Evolutionary conservation across 2,888 invertebrate species (phyloP).

Genomic region (Tetheella fluctuosa): DNA sequence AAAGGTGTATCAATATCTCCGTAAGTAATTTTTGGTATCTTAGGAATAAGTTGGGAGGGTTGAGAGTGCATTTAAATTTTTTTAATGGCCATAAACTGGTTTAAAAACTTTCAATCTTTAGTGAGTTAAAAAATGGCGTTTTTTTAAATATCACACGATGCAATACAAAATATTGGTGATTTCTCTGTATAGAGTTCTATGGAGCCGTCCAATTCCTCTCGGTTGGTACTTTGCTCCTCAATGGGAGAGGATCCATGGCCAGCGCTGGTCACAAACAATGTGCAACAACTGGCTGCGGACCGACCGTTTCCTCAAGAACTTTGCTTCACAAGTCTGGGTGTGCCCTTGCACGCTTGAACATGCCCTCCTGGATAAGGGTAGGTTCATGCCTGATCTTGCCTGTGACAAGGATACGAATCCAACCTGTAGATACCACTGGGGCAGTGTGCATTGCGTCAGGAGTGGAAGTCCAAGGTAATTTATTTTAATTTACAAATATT

Average conservation of each 20-base stretch:
- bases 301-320: conserved; percentile 92
- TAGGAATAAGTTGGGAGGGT: too few relatives aligned
- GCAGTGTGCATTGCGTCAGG: conserved; percentile 96
- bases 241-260: conserved; percentile 92
- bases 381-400: conserved; percentile 94
- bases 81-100: too few relatives aligned
- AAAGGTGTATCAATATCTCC: conserved; percentile 87
- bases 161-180: neutral
- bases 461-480: conserved; percentile 94
- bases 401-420: conserved; percentile 97
- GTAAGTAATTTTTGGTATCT: conserved; percentile 80
- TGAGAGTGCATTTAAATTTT: too few relatives aligned
- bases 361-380: conserved; percentile 95
- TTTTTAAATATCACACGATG: neutral
- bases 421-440: conserved; percentile 93
- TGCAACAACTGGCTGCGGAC: conserved; percentile 96
- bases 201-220: conserved; percentile 96
- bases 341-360: conserved; percentile 97
- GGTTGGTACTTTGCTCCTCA: conserved; percentile 96
- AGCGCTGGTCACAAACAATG: conserved; percentile 91
- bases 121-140: neutral
- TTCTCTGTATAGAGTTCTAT: conserved; percentile 84
- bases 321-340: conserved; percentile 91
- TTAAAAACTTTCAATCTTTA: neutral
- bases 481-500: conserved; percentile 10